Percentiles rank a stretch among this genome's conserved stretches.
phyloP scores from a whole-genome alignment of 1,140 invertebrate genomes.

The Magallana angulata region DNA sequence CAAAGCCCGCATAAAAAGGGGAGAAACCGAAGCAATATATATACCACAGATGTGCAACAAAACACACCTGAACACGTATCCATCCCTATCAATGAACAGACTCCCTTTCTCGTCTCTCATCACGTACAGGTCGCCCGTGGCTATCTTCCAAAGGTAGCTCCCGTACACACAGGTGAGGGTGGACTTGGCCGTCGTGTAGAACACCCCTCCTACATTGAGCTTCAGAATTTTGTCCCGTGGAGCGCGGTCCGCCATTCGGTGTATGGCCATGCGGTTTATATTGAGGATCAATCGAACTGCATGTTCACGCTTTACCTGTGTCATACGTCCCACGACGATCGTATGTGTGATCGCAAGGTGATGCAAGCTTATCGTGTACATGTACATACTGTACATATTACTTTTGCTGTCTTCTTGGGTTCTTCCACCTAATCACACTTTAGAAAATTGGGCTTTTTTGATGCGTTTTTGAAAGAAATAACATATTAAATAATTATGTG shows the following conservation, averaged over 20 bases:
- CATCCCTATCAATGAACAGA: conserved; percentile 74
- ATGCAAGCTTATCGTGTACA: neutral
- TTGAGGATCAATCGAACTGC: neutral
- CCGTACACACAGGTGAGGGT: conserved; percentile 66
- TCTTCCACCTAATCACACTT: too few species aligned
- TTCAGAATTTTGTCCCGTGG: conserved; percentile 59
- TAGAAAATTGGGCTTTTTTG: too few species aligned
- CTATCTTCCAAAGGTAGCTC: conserved; percentile 70
- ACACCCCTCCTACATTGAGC: conserved; percentile 74
- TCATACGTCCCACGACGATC: neutral
- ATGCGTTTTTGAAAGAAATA: too few species aligned
- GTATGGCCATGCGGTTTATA: conserved; percentile 9
- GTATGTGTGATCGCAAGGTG: neutral
- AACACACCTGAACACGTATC: conserved; percentile 70
- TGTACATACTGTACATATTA: neutral
- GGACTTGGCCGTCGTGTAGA: conserved; percentile 71
- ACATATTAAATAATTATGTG: too few species aligned
- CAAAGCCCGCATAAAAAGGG: too few species aligned
- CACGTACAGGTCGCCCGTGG: conserved; percentile 66
- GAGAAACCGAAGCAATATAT: too few species aligned
- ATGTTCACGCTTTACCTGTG: neutral
- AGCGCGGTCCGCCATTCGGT: conserved; percentile 50
- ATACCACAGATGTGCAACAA: too few species aligned
- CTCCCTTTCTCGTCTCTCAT: conserved; percentile 69
- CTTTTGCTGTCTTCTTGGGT: neutral